These are phyloP conservation scores for Habropoda laboriosa DNA, from an alignment of 1,140 invertebrate species.

Conservation along the genomic window DNA sequence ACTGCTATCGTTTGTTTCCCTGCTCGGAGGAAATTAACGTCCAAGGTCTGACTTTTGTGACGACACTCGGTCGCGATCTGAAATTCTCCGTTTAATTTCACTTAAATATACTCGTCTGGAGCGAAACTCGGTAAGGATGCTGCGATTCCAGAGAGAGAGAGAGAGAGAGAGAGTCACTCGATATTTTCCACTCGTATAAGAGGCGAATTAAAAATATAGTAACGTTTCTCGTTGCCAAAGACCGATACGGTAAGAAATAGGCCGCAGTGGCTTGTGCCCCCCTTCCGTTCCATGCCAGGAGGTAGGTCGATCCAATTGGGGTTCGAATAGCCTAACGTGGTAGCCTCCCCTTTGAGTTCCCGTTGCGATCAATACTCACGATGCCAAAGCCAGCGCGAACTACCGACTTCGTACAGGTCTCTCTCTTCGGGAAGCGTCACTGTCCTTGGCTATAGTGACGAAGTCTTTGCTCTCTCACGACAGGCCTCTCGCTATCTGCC, in stretches of 20 bases:
- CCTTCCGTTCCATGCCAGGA: conserved; percentile 51
- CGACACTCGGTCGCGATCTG: background rate
- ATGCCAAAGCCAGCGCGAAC: conserved; percentile 61
- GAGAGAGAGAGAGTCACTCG: background rate
- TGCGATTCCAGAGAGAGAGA: no score
- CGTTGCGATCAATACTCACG: conserved; percentile 69
- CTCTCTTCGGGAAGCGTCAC: conserved; percentile 51
- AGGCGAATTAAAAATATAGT: background rate
- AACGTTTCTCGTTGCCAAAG: conserved; percentile 26
- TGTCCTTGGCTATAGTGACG: conserved; percentile 45
- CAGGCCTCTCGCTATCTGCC: background rate
- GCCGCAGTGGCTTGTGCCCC: conserved; percentile 19
- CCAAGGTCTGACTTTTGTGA: conserved; percentile 7
- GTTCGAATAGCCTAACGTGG: conserved; percentile 67
- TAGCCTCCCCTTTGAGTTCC: conserved; percentile 68
- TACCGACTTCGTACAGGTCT: conserved; percentile 55
- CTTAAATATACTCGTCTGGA: no score
- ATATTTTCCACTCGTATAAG: background rate
- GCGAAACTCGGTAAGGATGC: no score
- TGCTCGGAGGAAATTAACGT: conserved; percentile 1
- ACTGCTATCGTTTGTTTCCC: background rate
- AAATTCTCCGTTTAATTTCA: conserved; percentile 10
- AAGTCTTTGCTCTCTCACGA: background rate
- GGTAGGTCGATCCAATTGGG: conserved; percentile 70
- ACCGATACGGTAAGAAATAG: conserved; percentile 49